phyloP scores from a whole-genome alignment of 2,888 invertebrate species.

The Craniophora ligustri region DNA sequence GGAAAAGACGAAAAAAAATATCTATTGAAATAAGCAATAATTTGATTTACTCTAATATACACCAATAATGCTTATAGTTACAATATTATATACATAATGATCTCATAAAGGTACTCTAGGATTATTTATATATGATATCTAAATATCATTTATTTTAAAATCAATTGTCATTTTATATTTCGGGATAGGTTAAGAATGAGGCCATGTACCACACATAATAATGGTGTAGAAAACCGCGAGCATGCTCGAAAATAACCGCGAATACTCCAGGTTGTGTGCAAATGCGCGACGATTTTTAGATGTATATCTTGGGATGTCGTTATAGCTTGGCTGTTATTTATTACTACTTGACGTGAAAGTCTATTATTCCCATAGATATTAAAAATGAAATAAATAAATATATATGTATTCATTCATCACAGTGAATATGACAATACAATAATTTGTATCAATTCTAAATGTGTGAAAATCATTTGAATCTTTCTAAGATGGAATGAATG shows the following conservation, averaged over 20 bases:
- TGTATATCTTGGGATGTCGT: too few relatives aligned
- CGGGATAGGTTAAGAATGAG: not conserved
- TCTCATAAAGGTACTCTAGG: conserved; percentile 33
- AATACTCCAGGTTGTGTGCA: too few relatives aligned
- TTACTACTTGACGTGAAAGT: too few relatives aligned
- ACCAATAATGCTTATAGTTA: conserved; percentile 49
- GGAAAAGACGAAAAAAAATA: not conserved
- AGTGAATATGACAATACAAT: conserved; percentile 2
- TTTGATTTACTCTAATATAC: conserved; percentile 51
- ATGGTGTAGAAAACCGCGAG: too few relatives aligned
- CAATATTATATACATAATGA: conserved; percentile 49
- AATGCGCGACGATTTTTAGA: too few relatives aligned
- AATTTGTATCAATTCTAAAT: conserved; percentile 19
- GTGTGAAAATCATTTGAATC: conserved; percentile 5
- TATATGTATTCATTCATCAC: not conserved
- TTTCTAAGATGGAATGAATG: conserved; percentile 58
- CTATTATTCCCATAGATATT: too few relatives aligned
- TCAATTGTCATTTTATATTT: not conserved
- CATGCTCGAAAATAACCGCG: too few relatives aligned
- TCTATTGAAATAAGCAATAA: conserved; percentile 44
- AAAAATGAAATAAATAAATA: too few relatives aligned
- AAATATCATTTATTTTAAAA: conserved; percentile 13
- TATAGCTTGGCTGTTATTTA: too few relatives aligned
- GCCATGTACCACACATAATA: not conserved
- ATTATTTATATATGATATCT: too few relatives aligned